phyloP scores from a whole-genome alignment of 2,797 vertebrate species.

The Discoglossus pictus region DNA sequence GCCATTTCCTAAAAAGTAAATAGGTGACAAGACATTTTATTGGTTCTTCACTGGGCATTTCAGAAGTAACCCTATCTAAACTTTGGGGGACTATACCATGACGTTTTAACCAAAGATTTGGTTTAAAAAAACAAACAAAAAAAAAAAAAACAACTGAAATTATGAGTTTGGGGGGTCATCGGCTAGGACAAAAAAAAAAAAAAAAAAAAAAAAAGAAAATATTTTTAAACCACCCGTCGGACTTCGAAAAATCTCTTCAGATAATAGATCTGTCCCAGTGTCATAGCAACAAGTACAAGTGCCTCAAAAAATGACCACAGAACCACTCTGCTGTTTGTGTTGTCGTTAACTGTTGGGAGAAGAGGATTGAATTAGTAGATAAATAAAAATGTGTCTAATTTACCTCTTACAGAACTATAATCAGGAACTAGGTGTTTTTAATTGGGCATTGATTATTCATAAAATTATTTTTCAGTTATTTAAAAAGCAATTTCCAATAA shows the following conservation, averaged over 20 bases:
- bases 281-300: conserved; percentile 97
- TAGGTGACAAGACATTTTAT: conserved; percentile 58
- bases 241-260: conserved; percentile 99
- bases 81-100: conserved; percentile 66
- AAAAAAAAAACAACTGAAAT: conserved; percentile 38
- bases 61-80: conserved; percentile 61
- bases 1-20: conserved; percentile 57
- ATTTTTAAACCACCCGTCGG: conserved; percentile 89
- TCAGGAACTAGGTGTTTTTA: no score
- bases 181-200: conserved; percentile 30
- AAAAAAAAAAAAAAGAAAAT: conserved; percentile 49
- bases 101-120: conserved; percentile 69
- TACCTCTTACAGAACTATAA: no score
- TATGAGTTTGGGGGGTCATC: conserved; percentile 60
- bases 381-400: no score
- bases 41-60: conserved; percentile 64
- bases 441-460: no score
- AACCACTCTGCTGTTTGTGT: conserved; percentile 99
- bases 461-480: no score
- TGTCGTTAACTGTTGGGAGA: conserved; percentile 88
- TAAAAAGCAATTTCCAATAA: no score
- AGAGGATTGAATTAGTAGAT: background rate
- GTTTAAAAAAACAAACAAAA: no score
- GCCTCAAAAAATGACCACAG: conserved; percentile 99
- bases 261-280: conserved; percentile 99